Conservation (phyloP, 1,140 invertebrate species). For the Drosophila setifemur region DNA sequence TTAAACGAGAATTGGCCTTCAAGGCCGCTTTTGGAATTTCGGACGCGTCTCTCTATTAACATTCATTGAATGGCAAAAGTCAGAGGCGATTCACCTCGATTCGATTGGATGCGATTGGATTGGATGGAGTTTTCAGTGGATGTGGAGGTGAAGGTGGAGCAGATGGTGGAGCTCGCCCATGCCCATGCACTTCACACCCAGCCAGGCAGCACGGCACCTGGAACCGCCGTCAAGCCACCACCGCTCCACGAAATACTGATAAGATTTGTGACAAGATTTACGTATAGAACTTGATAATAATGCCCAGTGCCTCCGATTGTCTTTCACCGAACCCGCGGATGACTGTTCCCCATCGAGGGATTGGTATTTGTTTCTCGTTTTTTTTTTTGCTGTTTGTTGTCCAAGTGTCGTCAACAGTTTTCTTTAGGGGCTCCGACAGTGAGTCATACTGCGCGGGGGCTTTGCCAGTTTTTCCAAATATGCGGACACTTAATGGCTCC, state of each 20-base stretch:
- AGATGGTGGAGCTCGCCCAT: no score
- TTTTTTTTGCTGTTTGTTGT: no score
- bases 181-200: no score
- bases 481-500: conserved; percentile 26
- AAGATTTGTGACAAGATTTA: conserved; percentile 55
- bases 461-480: conserved; percentile 51
- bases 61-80: conserved; percentile 38
- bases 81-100: neutral
- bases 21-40: conserved; percentile 29
- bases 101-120: neutral
- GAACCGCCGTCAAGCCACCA: neutral
- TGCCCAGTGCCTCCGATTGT: conserved; percentile 20
- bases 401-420: conserved; percentile 3
- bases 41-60: conserved; percentile 7
- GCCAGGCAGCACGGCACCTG: neutral
- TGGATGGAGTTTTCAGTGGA: neutral
- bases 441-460: conserved; percentile 53
- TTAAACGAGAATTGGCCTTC: conserved; percentile 40
- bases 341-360: conserved; percentile 1
- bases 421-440: neutral
- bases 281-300: conserved; percentile 45
- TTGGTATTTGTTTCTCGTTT: neutral
- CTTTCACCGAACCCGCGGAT: conserved; percentile 25
- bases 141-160: no score
- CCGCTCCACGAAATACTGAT: neutral